Evolutionary conservation across 92 coral and sea anemone genomes (phyloP), one percentile per base, ranked within the genome.

Genomic region (Umimayanthus kanabou): DNA sequence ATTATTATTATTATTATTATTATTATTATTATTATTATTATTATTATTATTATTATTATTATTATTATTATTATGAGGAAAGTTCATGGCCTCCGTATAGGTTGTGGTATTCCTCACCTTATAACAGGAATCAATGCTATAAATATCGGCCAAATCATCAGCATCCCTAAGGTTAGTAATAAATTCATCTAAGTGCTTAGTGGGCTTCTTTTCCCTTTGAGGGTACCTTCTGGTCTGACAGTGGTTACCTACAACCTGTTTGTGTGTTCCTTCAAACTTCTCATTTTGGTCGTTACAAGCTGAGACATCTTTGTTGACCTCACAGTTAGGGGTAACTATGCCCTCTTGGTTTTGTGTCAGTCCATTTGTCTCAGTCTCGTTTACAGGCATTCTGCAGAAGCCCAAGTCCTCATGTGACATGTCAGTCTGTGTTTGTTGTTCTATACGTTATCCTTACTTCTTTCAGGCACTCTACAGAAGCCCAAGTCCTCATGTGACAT

Each of bases 161-260:
- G 2, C 49, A 40, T 80, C 90, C 16, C 15, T 55, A 28, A 16
- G 47, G 50, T 47, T 39, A 45, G 90, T 67, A 70, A 23, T 72
- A 23, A 43, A 81, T 14, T 70, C 82, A 23, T 71, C 81, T 49
- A 81, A 30, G 79, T 87, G 65, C 55, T 78, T 64, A 26, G 89
- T 77, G 85, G 89, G 45, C 29, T 79, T 87, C 78, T 85, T 87
- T 78, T 78, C 89, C 39, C 85, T 87, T 58, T 77, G 66, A 33
- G 89, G 89, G 80, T 84, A 85, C 49, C 79, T 85, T 50, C 78
- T 74, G 0, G 85, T 39, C 43, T 87, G 85, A 29, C 85, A 23
- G 28, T 6, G 80, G 57, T 85, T 58, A 33, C 57, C 49, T 43
- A 6, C 4, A 9, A 43, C 6, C 4, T 3, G 49, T 6, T 43